These are phyloP conservation scores for Saxidomus purpurata DNA, from an alignment of 1,140 invertebrate genomes.

Conservation along the genomic window DNA sequence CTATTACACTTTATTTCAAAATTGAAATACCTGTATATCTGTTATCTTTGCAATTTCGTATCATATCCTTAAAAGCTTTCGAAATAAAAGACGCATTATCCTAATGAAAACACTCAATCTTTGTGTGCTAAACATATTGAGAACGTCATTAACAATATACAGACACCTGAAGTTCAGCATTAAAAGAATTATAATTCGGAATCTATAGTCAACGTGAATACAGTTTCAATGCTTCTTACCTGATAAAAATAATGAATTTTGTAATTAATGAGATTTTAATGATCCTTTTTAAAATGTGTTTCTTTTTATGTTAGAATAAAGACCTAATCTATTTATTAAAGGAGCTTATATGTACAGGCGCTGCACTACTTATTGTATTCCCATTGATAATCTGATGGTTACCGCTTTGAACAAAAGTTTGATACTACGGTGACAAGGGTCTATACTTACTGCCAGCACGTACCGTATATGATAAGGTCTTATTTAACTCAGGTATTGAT, in stretches of 20 bases:
- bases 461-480: not conserved
- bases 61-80: not conserved
- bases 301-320: not conserved
- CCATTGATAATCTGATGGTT: not conserved
- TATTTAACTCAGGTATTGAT: slow-evolving; percentile 16
- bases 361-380: not conserved
- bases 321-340: not conserved
- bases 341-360: not conserved
- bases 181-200: too few relatives aligned
- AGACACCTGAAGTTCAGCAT: too few relatives aligned
- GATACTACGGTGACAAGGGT: too few relatives aligned
- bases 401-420: not conserved
- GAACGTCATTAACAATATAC: too few relatives aligned
- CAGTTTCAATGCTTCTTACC: not conserved
- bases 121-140: not conserved
- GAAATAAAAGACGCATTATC: not conserved
- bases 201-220: too few relatives aligned
- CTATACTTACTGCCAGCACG: too few relatives aligned
- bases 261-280: slow-evolving; percentile 19
- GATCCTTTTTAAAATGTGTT: not conserved
- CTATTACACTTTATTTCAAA: not conserved
- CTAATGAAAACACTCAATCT: not conserved
- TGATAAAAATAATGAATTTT: not conserved
- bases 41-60: not conserved
- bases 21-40: not conserved